Conservation (phyloP, 2,888 invertebrate species). For the Folsomia candida region DNA sequence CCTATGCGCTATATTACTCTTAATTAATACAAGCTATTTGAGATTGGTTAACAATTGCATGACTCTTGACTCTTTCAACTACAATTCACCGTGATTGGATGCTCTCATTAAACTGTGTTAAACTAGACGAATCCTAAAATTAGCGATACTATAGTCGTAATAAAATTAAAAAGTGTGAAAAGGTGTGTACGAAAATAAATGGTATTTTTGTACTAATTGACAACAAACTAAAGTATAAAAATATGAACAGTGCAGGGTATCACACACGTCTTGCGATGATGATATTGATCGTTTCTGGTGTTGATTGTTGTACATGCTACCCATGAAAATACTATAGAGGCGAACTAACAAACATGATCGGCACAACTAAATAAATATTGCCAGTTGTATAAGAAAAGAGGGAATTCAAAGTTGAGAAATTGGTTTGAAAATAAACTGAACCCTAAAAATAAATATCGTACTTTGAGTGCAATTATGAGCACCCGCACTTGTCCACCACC, state of each 20-base stretch:
- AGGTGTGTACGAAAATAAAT: not conserved
- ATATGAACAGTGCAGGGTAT: not conserved
- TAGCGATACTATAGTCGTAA: no score
- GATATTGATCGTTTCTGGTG: not conserved
- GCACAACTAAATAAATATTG: not conserved
- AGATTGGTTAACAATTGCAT: no score
- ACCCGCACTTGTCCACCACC: conserved; percentile 91
- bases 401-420: not conserved
- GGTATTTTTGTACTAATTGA: not conserved
- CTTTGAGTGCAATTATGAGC: conserved; percentile 53
- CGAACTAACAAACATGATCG: not conserved
- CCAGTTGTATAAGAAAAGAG: not conserved
- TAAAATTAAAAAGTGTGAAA: no score
- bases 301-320: not conserved
- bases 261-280: not conserved
- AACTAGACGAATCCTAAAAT: no score
- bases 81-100: no score
- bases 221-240: not conserved
- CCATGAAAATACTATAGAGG: not conserved
- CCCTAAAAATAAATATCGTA: not conserved
- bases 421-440: not conserved
- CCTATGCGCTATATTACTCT: no score
- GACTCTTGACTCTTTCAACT: no score
- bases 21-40: no score
- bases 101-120: no score